Base-by-base conservation (phyloP, 92 coral and sea anemone species). In the Heliopora coerulea region DNA sequence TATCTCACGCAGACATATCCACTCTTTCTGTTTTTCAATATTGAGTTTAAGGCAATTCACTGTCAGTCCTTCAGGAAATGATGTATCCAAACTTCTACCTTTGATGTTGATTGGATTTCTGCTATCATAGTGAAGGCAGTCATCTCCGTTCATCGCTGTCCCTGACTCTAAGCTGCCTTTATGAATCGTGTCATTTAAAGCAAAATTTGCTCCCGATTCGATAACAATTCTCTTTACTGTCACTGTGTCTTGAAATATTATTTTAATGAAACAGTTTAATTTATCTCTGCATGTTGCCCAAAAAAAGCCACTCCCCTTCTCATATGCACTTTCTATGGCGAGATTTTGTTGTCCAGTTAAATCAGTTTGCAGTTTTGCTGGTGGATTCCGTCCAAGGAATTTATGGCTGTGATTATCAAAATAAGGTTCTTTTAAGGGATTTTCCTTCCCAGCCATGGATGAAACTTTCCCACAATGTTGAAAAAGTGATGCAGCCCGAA, bases 1-100 rank as follows among this genome's bases (percentile, higher is more conserved):
- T 14, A 87, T 81, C n/a, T 87, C 91, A 56, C 91, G 83, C 25
- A 87, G 8, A 65, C 77, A 84, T 1, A 84, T 32, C 91, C 91
- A 87, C 49, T 59, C 54, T 27, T 1, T 8, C 62, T 87, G 91
- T 19, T 39, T 37, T 59, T 67, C 73, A 18, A 87, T 66, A 31
- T 59, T 54, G 27, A 87, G 19, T 49, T 79, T 63, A 44, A 87
- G 49, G 49, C 91, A 87, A n/a, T 0, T 9, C 26, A 72, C 33
- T 17, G n/a, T 44, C 42, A 50, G 14, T 32, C 54, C 41, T 4
- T 24, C 2, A 23, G 32, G 31, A 12, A 87, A 54, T 19, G 60
- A 49, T 10, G 72, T 20, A 17, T 81, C 74, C 41, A 82, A 65
- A 35, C 32, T 73, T 0, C 84, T 81, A 3, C 33, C 27, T 52